A percentile compares a stretch with the other conserved stretches of the same genome.
These are phyloP conservation scores for Vanessa atalanta DNA, from an alignment of 1,140 invertebrate species.

Conservation along the genomic window DNA sequence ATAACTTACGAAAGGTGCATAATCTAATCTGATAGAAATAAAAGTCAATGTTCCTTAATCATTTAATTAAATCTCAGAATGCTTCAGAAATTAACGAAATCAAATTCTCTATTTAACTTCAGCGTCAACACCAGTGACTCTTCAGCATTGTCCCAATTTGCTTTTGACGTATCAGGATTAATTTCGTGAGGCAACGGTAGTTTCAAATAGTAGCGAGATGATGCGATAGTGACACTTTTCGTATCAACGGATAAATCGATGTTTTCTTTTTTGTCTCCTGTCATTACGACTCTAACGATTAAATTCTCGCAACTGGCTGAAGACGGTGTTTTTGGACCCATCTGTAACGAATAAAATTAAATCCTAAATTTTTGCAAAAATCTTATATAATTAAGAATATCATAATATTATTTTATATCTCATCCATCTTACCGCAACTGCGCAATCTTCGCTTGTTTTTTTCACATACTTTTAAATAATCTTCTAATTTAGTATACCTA, in stretches of 20 bases:
- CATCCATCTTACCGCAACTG: too few species aligned
- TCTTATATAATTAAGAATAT: too few species aligned
- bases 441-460: too few species aligned
- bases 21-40: neutral
- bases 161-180: constrained; percentile 88
- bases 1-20: neutral
- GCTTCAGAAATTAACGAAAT: constrained; percentile 90
- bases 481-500: too few species aligned
- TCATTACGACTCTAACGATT: constrained; percentile 87
- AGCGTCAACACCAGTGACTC: constrained; percentile 86
- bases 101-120: constrained; percentile 87
- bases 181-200: constrained; percentile 89
- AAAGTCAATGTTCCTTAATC: neutral
- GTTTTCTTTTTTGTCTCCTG: constrained; percentile 85
- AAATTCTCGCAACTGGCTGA: constrained; percentile 93
- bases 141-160: constrained; percentile 87
- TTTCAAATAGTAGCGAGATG: constrained; percentile 85
- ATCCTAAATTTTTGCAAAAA: neutral
- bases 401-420: too few species aligned
- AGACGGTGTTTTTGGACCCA: constrained; percentile 90
- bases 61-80: neutral
- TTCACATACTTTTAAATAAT: too few species aligned
- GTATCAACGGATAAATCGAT: constrained; percentile 86
- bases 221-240: constrained; percentile 84
- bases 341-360: constrained; percentile 77